Evolutionary conservation across 2,113 vertebrate genomes (phyloP), one percentile per base, ranked within the genome.

Genomic region (Ceratotherium simum): DNA sequence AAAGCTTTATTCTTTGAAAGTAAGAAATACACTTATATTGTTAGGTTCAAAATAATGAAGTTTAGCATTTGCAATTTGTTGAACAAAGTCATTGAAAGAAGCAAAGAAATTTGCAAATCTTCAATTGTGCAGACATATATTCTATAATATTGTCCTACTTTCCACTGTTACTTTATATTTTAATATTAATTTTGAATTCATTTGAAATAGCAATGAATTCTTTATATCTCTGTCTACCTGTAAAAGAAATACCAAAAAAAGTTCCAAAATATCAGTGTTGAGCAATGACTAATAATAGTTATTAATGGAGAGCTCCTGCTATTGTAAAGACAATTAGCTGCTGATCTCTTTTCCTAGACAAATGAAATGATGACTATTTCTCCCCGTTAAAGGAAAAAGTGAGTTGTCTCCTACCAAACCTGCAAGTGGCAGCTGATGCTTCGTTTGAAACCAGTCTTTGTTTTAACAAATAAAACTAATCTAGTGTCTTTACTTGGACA

Each of bases 401-500:
- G 8, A 80, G 82, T 48, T 92, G 27, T 94, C 39, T 91, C 78
- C 48, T 64, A 76, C 12, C 25, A 87, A 94, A 96, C 91, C 83
- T 96, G 81, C 65, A 97, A 96, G 51, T 93, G 48, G 20, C 82
- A 98, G 69, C 20, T 79, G 70, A 83, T 42, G 48, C 91, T 93
- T 90, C 36, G 5, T 84, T 91, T 87, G 60, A 97, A 89, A 90
- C 23, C 64, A 81, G 80, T 1, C 67, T 95, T 97, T 97, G 79
- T 97, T 97, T 97, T n/a, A 87, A 91, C 58, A 92, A 85, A 95
- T 72, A 58, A 87, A 97, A 96, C 36, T 72, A 60, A 92, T 70
- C 78, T 76, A 54, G 31, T 76, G 58, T 64, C 79, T 96, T 93
- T 93, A 39, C 73, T 87, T 95, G 73, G 91, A 87, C 90, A 39